These are phyloP conservation scores for Struthidea cinerea DNA, from an alignment of 2,113 vertebrate species.

Conservation along the genomic window DNA sequence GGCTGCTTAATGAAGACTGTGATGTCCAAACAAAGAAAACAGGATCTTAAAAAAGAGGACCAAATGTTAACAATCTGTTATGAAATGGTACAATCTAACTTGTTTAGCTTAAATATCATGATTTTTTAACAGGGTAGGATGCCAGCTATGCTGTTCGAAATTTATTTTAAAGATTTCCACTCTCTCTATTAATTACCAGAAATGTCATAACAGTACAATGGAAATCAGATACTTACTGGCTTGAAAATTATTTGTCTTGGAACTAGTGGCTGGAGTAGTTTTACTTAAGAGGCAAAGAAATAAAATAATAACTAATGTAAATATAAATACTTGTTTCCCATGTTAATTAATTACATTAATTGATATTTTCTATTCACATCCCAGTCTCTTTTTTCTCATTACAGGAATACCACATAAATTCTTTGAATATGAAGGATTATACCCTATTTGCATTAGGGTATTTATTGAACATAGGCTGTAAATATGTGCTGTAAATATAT, in stretches of 20 bases:
- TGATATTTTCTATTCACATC: background rate
- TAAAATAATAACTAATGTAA: background rate
- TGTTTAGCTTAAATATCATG: background rate
- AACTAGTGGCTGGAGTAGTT: background rate
- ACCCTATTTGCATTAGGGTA: background rate
- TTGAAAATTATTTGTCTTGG: background rate
- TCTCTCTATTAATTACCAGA: background rate
- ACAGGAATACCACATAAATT: background rate
- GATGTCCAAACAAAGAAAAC: background rate
- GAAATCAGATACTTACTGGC: background rate
- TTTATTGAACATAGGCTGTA: background rate
- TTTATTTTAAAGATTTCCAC: background rate
- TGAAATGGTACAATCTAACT: background rate
- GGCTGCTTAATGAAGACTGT: background rate
- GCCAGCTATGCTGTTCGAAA: background rate
- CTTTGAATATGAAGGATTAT: background rate
- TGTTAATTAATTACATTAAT: background rate
- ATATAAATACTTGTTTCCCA: background rate
- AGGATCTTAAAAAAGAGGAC: background rate
- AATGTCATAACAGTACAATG: background rate
- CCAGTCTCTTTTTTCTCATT: background rate
- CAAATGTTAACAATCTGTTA: slow-evolving; percentile 32
- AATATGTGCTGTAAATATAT: background rate
- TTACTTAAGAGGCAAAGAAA: background rate
- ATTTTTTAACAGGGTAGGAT: background rate